phyloP scores from a whole-genome alignment of 1,140 invertebrate genomes.

The Penaeus chinensis region DNA sequence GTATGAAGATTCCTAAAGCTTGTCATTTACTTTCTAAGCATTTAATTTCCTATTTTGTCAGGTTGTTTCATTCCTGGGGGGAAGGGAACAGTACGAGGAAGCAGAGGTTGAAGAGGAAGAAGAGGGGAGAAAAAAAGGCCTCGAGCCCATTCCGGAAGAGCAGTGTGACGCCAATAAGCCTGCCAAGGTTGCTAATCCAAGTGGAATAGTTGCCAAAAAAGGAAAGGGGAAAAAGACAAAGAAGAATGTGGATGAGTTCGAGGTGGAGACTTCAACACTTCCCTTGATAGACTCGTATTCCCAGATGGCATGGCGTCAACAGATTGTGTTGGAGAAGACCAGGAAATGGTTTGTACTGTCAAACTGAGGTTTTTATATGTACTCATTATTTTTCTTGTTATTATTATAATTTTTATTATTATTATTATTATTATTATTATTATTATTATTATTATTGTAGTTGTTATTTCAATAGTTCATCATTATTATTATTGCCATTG shows the following conservation, averaged over 20 bases:
- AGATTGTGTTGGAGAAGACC: constrained; percentile 35
- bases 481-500: too few relatives aligned
- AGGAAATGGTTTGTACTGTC: constrained; percentile 13
- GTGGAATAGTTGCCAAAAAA: not conserved
- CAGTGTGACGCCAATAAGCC: not conserved
- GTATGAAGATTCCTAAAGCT: not conserved
- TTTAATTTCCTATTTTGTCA: constrained; percentile 1
- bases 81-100: constrained; percentile 42
- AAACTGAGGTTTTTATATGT: not conserved
- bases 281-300: constrained; percentile 36
- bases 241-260: not conserved
- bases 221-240: not conserved
- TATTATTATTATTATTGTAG: too few relatives aligned
- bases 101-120: not conserved
- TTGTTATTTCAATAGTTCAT: too few relatives aligned
- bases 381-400: not conserved
- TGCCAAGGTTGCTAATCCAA: too few relatives aligned
- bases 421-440: too few relatives aligned
- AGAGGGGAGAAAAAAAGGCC: not conserved
- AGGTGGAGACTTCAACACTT: constrained; percentile 9
- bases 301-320: constrained; percentile 37
- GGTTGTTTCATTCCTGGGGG: constrained; percentile 48
- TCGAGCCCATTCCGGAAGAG: constrained; percentile 10
- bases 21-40: not conserved
- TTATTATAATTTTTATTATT: not conserved